These are phyloP conservation scores for Ferdinandea cuprea DNA, from an alignment of 2,888 invertebrate species.

Conservation along the genomic window DNA sequence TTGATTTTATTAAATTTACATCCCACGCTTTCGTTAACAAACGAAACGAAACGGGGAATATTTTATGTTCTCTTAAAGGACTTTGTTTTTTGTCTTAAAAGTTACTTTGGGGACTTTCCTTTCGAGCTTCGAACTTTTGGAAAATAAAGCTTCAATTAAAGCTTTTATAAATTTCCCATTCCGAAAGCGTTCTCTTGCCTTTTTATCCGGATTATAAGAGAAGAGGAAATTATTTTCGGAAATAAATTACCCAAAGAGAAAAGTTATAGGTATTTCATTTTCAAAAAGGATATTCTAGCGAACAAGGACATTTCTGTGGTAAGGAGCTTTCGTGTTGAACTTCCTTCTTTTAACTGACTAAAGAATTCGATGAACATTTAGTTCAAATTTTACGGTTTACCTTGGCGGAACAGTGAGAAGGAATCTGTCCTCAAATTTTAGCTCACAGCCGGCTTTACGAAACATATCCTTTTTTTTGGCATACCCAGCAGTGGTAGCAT, in stretches of 20 bases:
- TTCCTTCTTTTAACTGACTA: slow-evolving; percentile 30
- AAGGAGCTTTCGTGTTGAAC: slow-evolving; percentile 28
- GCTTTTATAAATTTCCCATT: slow-evolving; percentile 43
- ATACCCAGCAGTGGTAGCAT: background rate
- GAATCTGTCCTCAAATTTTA: background rate
- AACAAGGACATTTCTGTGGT: slow-evolving; percentile 29
- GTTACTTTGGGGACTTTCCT: background rate
- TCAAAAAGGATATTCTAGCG: slow-evolving; percentile 12
- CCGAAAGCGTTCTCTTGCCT: slow-evolving; percentile 38
- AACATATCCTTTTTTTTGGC: slow-evolving; percentile 37
- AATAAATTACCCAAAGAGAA: slow-evolving; percentile 4
- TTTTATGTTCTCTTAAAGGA: background rate
- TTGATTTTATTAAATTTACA: background rate
- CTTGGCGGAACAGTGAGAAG: slow-evolving; percentile 33
- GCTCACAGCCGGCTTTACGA: slow-evolving; percentile 64
- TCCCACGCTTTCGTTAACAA: background rate
- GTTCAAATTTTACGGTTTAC: slow-evolving; percentile 63
- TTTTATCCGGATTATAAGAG: slow-evolving; percentile 66
- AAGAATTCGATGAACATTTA: slow-evolving; percentile 29
- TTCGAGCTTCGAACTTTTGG: background rate
- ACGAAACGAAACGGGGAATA: background rate
- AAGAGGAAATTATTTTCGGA: slow-evolving; percentile 12
- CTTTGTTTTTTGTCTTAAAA: no score
- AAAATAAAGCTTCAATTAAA: background rate
- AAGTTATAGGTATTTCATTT: no score